A percentile compares a stretch with the other conserved stretches of the same genome.
Conservation (phyloP, 2,797 vertebrate species). For the Rhinophrynus dorsalis region DNA sequence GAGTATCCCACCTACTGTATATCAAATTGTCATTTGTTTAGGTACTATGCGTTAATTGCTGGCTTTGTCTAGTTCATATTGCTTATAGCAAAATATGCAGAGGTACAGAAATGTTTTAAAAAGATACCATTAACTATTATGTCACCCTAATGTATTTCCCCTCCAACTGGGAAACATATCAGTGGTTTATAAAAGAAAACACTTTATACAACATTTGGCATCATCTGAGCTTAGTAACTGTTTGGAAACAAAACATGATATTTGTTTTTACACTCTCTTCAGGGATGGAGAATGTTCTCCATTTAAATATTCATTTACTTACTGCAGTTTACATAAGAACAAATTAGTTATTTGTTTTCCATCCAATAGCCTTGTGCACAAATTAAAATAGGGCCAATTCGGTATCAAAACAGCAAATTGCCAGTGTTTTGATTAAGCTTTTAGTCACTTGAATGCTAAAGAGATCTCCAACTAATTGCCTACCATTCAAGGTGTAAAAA, state of each 20-base stretch:
- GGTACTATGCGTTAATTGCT: too few species aligned
- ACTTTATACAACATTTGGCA: conserved; percentile 18
- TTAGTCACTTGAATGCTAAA: too few species aligned
- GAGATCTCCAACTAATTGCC: too few species aligned
- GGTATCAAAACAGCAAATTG: too few species aligned
- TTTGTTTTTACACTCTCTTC: conserved; percentile 24
- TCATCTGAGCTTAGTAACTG: conserved; percentile 23
- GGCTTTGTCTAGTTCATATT: conserved; percentile 11
- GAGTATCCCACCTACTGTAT: too few species aligned
- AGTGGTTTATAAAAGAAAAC: conserved; percentile 23
- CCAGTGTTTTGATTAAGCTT: too few species aligned
- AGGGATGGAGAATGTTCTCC: background rate
- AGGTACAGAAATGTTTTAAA: conserved; percentile 1
- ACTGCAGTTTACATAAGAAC: background rate
- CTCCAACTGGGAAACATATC: conserved; percentile 9
- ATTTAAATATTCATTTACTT: conserved; percentile 6
- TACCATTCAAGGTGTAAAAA: too few species aligned
- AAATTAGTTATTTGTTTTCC: too few species aligned
- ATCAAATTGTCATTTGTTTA: too few species aligned
- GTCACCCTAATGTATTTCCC: conserved; percentile 23
- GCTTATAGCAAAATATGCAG: conserved; percentile 25
- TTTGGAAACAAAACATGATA: conserved; percentile 26
- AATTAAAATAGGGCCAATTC: too few species aligned
- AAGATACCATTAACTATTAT: conserved; percentile 13
- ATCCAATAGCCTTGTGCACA: too few species aligned